phyloP scores from a whole-genome alignment of 2,888 invertebrate species.

The Oligia latruncula region DNA sequence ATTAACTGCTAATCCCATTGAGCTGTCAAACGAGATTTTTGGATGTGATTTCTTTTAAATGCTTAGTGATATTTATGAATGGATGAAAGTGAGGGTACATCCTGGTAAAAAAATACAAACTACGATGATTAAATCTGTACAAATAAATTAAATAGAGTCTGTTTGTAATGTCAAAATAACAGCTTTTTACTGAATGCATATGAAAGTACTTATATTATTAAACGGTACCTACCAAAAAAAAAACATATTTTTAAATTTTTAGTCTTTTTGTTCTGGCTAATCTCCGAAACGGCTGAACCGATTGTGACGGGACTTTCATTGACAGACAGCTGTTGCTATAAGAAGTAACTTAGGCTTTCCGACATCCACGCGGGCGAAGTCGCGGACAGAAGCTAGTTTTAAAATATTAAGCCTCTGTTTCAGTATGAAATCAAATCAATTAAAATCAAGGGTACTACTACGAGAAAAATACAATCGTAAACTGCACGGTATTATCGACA shows the following conservation, averaged over 20 bases:
- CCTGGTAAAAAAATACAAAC: neutral
- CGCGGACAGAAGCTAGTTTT: neutral
- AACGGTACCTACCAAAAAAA: too few relatives aligned
- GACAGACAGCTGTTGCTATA: neutral
- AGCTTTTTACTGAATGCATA: neutral
- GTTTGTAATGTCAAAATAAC: neutral
- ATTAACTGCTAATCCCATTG: conserved; percentile 22
- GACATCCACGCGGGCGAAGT: neutral
- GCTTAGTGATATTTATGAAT: conserved; percentile 4
- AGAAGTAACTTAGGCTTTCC: neutral
- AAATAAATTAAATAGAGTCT: neutral
- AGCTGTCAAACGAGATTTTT: conserved; percentile 28
- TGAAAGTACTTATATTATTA: too few relatives aligned
- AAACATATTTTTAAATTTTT: too few relatives aligned
- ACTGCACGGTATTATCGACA: conserved; percentile 7
- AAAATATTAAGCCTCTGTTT: neutral
- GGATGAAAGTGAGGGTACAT: neutral
- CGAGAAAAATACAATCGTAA: conserved; percentile 14
- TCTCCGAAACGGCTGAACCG: neutral
- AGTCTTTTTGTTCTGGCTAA: neutral
- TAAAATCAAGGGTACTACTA: conserved; percentile 5
- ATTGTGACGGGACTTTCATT: neutral
- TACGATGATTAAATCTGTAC: too few relatives aligned
- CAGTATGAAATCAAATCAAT: neutral
- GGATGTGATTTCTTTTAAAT: conserved; percentile 30